Percentiles rank a stretch among this genome's conserved stretches.
These are phyloP conservation scores for Synergus itoensis DNA, from an alignment of 2,888 invertebrate genomes.

Conservation along the genomic window DNA sequence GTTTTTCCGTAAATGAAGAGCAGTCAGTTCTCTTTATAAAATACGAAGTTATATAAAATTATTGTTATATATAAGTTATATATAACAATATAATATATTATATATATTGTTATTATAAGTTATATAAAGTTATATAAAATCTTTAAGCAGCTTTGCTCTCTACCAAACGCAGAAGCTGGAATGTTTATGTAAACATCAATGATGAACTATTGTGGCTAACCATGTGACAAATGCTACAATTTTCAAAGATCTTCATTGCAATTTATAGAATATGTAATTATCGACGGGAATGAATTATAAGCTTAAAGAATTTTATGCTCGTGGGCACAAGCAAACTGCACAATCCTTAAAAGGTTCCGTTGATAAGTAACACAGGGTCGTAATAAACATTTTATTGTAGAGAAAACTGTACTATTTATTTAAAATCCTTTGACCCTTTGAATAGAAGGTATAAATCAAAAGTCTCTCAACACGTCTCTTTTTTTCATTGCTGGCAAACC, in stretches of 20 bases:
- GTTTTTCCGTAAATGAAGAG: slow-evolving; percentile 29
- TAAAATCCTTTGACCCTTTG: not conserved
- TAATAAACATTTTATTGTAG: slow-evolving; percentile 72
- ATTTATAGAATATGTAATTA: slow-evolving; percentile 41
- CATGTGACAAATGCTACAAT: not conserved
- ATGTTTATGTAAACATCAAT: slow-evolving; percentile 31
- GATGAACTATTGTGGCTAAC: not conserved
- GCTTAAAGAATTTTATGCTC: slow-evolving; percentile 55
- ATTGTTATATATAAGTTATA: slow-evolving; percentile 7
- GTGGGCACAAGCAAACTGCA: slow-evolving; percentile 71
- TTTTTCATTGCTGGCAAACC: no score
- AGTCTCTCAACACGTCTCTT: not conserved
- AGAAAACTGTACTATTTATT: slow-evolving; percentile 47
- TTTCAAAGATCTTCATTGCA: slow-evolving; percentile 32
- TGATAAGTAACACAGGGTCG: slow-evolving; percentile 69
- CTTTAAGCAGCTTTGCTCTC: slow-evolving; percentile 11
- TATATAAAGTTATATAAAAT: slow-evolving; percentile 11
- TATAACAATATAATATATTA: no score
- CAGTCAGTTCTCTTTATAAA: slow-evolving; percentile 28
- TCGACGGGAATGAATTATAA: slow-evolving; percentile 25
- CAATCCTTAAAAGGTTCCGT: slow-evolving; percentile 67
- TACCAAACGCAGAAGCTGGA: slow-evolving; percentile 21
- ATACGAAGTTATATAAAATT: not conserved
- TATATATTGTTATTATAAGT: no score
- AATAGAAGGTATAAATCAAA: no score